phyloP scores from a whole-genome alignment of 2,888 invertebrate genomes.

The Drosophila limbata region DNA sequence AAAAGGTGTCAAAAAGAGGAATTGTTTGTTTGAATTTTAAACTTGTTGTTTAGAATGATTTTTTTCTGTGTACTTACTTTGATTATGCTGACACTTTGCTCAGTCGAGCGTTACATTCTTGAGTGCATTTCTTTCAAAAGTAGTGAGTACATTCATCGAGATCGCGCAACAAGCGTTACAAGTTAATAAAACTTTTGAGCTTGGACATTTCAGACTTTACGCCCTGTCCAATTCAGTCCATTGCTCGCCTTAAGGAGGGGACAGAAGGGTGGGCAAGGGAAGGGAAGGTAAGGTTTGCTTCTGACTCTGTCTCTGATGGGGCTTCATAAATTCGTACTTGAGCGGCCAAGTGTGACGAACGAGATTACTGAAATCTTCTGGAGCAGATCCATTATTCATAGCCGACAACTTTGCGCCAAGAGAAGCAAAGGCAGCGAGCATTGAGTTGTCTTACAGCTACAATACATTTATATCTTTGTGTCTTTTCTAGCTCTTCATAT shows the following conservation, averaged over 20 bases:
- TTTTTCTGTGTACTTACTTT: background rate
- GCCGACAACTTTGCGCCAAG: conserved; percentile 70
- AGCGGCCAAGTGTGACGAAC: conserved; percentile 84
- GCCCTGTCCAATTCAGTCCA: conserved; percentile 19
- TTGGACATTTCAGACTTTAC: conserved; percentile 30
- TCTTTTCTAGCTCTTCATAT: conserved; percentile 9
- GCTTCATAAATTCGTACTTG: conserved; percentile 83
- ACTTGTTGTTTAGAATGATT: too few species aligned
- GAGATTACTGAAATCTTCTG: conserved; percentile 85
- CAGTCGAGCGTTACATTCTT: conserved; percentile 78
- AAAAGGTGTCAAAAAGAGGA: too few species aligned
- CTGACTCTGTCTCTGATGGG: conserved; percentile 47
- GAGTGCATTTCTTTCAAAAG: conserved; percentile 62
- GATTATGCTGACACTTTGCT: conserved; percentile 66
- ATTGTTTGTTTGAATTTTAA: too few species aligned
- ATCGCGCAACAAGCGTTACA: conserved; percentile 64
- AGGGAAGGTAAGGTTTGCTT: background rate
- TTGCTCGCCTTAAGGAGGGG: background rate
- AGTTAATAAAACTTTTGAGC: conserved; percentile 73
- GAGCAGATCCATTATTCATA: conserved; percentile 85
- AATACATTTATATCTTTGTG: conserved; percentile 37
- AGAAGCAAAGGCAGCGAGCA: conserved; percentile 24
- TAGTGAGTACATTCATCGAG: conserved; percentile 37
- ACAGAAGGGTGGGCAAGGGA: background rate
- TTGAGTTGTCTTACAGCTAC: conserved; percentile 55